Evolutionary conservation across 2,797 vertebrate genomes (phyloP).

Genomic region (Vultur gryphus): DNA sequence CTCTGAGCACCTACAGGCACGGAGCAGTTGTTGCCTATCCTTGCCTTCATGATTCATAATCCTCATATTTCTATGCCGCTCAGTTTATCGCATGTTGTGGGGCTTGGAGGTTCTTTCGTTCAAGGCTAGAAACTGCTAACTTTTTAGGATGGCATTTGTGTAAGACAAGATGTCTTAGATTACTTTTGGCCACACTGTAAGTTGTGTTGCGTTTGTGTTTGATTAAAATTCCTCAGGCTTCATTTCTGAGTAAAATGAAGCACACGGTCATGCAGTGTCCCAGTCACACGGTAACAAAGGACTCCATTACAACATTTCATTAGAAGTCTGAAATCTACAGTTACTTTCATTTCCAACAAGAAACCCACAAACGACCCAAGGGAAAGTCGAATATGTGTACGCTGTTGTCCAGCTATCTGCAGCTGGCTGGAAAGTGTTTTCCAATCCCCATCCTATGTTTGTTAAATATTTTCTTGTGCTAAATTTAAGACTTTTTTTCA

Average conservation of each 20-base stretch:
- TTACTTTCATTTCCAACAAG: slow-evolving; percentile 6
- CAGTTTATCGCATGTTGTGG: background rate
- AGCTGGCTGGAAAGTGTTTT: slow-evolving; percentile 27
- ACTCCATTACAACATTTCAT: background rate
- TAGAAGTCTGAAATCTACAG: background rate
- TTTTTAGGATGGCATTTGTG: background rate
- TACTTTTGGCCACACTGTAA: background rate
- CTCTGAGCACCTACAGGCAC: background rate
- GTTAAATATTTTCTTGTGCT: background rate
- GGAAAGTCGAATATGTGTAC: background rate
- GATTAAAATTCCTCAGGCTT: slow-evolving; percentile 32
- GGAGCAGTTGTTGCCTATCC: background rate
- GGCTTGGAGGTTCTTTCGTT: background rate
- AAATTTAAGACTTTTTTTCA: background rate
- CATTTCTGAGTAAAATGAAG: background rate
- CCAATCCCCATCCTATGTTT: background rate
- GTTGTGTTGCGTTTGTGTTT: background rate
- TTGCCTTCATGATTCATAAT: background rate
- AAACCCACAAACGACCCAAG: background rate
- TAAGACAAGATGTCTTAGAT: background rate
- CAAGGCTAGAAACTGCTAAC: background rate
- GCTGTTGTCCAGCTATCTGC: slow-evolving; percentile 21
- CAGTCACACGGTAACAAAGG: slow-evolving; percentile 39
- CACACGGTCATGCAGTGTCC: background rate
- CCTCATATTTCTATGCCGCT: background rate